Percentiles rank a stretch among this genome's conserved stretches.
Conservation (phyloP, 2,797 vertebrate genomes). For the Hephaestus fuliginosus region DNA sequence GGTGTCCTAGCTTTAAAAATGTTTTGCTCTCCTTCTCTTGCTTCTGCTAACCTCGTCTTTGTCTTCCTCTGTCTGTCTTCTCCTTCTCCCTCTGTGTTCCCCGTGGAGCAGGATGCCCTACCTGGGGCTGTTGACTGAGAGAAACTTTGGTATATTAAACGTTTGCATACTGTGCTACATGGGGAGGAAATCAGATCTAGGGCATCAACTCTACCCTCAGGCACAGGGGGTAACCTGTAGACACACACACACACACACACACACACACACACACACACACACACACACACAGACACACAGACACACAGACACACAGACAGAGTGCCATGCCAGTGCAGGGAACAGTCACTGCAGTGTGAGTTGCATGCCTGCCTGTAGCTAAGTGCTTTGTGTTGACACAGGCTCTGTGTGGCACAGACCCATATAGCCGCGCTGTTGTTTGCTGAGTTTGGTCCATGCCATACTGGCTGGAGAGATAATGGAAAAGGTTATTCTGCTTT, state of each 20-base stretch:
- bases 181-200: constrained; percentile 72
- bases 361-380: constrained; percentile 61
- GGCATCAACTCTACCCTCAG: constrained; percentile 61
- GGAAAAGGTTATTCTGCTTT: constrained; percentile 74
- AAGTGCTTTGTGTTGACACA: constrained; percentile 72
- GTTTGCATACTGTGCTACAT: constrained; percentile 65
- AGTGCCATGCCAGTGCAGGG: constrained; percentile 23
- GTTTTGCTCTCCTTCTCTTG: constrained; percentile 1
- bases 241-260: constrained; percentile 26
- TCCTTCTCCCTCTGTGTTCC: constrained; percentile 27
- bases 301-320: constrained; percentile 12
- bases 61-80: constrained; percentile 9
- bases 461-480: constrained; percentile 72
- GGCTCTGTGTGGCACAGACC: constrained; percentile 62
- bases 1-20: background rate
- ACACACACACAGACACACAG: constrained; percentile 39
- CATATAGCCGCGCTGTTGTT: constrained; percentile 71
- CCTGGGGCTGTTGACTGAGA: constrained; percentile 69
- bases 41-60: background rate
- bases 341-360: constrained; percentile 50
- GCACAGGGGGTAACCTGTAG: constrained; percentile 57
- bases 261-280: constrained; percentile 40
- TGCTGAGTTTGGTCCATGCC: constrained; percentile 62
- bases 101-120: constrained; percentile 42
- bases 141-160: constrained; percentile 74